These are phyloP conservation scores for Ricordea florida DNA, from an alignment of 92 coral and sea anemone species.

Conservation along the genomic window DNA sequence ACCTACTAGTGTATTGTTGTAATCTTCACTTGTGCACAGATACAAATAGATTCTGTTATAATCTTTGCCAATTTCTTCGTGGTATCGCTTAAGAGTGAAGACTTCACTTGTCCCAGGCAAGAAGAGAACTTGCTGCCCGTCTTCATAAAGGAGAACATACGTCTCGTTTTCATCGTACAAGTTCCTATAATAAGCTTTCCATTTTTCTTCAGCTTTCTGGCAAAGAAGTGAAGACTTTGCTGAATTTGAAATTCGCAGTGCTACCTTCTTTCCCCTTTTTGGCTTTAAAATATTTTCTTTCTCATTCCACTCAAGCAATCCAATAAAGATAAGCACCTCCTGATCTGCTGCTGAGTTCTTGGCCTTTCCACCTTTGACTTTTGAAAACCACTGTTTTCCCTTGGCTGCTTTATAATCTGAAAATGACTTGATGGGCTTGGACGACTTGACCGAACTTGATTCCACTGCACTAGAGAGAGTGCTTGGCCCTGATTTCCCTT, in stretches of 20 bases:
- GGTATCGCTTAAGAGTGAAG: neutral
- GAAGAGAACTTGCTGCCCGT: constrained; percentile 35
- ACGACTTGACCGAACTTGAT: constrained; percentile 28
- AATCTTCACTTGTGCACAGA: constrained; percentile 9
- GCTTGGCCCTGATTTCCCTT: constrained; percentile 25
- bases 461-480: constrained; percentile 32
- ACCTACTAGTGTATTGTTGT: neutral
- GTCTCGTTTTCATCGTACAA: constrained; percentile 25
- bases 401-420: constrained; percentile 15
- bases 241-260: neutral
- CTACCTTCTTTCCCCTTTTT: constrained; percentile 53
- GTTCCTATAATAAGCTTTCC: constrained; percentile 53
- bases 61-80: constrained; percentile 27
- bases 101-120: constrained; percentile 21
- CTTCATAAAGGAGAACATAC: constrained; percentile 42
- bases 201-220: constrained; percentile 47
- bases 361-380: constrained; percentile 35
- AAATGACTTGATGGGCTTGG: constrained; percentile 20
- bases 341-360: constrained; percentile 44
- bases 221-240: constrained; percentile 7
- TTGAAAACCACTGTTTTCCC: constrained; percentile 40
- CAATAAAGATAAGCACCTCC: constrained; percentile 29
- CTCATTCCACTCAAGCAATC: constrained; percentile 48
- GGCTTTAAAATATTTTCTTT: constrained; percentile 25
- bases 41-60: constrained; percentile 29